These are phyloP conservation scores for Lateolabrax maculatus DNA, from an alignment of 2,797 vertebrate genomes.

Conservation along the genomic window DNA sequence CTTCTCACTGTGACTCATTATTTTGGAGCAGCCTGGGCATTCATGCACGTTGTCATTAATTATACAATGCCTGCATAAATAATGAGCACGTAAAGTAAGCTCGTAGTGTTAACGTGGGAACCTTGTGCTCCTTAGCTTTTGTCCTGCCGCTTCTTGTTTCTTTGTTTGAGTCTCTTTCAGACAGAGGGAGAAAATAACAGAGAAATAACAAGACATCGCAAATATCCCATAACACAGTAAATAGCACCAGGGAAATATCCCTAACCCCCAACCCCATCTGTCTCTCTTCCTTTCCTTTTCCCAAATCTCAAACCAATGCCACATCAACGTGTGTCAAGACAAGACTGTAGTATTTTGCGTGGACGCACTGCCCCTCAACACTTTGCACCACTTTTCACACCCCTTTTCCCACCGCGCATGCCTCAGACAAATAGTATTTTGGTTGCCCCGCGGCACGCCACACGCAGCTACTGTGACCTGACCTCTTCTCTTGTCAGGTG, in stretches of 20 bases:
- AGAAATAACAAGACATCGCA: slow-evolving; percentile 14
- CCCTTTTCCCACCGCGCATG: not conserved
- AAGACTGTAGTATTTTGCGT: not conserved
- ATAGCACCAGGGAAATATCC: not conserved
- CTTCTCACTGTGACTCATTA: slow-evolving; percentile 47
- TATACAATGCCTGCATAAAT: slow-evolving; percentile 71
- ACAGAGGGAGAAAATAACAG: slow-evolving; percentile 1
- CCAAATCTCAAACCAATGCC: not conserved
- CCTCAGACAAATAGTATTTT: slow-evolving; percentile 18
- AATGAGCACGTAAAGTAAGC: slow-evolving; percentile 60
- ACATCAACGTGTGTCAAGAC: not conserved
- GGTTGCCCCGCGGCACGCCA: not conserved
- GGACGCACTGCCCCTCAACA: not conserved
- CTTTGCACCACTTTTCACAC: slow-evolving; percentile 24
- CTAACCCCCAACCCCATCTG: not conserved
- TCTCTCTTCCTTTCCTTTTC: not conserved
- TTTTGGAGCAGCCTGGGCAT: slow-evolving; percentile 17
- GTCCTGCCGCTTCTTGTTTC: slow-evolving; percentile 15
- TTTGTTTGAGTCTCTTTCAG: slow-evolving; percentile 23
- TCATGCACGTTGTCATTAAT: slow-evolving; percentile 73
- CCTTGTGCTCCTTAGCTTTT: slow-evolving; percentile 23
- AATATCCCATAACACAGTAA: slow-evolving; percentile 2
- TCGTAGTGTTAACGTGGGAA: slow-evolving; percentile 41
- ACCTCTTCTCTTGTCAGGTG: slow-evolving; percentile 27
- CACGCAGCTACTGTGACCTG: slow-evolving; percentile 4